Percentiles rank a stretch among this genome's conserved stretches.
These are phyloP conservation scores for Spea multiplicata DNA, from an alignment of 2,113 vertebrate species.

Conservation along the genomic window DNA sequence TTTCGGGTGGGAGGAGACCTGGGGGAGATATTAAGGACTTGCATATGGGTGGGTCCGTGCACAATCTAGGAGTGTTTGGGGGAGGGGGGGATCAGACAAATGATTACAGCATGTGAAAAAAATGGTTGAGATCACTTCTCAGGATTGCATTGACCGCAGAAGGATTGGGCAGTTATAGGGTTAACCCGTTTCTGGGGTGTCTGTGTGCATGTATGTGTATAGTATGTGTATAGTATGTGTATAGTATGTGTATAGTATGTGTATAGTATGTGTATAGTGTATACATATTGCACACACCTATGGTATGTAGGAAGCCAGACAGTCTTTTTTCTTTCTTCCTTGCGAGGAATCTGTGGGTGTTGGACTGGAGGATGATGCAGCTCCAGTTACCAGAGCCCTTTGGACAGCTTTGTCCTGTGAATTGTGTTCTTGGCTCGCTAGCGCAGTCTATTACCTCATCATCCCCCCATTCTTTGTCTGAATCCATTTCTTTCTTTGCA, in stretches of 20 bases:
- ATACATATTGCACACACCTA: not conserved
- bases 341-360: conserved; percentile 33
- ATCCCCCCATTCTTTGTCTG: conserved; percentile 8
- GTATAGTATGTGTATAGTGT: no score
- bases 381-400: conserved; percentile 23
- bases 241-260: no score
- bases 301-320: conserved; percentile 1
- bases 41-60: conserved; percentile 35
- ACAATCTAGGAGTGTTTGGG: conserved; percentile 13
- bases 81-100: conserved; percentile 34
- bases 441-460: conserved; percentile 38
- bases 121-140: conserved; percentile 40
- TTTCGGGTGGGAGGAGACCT: conserved; percentile 37
- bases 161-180: not conserved
- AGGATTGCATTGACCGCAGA: conserved; percentile 19
- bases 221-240: no score
- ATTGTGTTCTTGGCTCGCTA: conserved; percentile 37
- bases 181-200: conserved; percentile 7
- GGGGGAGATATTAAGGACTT: conserved; percentile 47
- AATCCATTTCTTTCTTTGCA: not conserved
- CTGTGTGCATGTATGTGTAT: no score
- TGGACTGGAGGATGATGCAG: conserved; percentile 22
- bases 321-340: not conserved
- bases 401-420: conserved; percentile 35
- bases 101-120: conserved; percentile 44